Percentiles rank a stretch among this genome's conserved stretches.
Evolutionary conservation across 2,797 vertebrate genomes (phyloP).

Genomic region (Mormyrops attenuatus): DNA sequence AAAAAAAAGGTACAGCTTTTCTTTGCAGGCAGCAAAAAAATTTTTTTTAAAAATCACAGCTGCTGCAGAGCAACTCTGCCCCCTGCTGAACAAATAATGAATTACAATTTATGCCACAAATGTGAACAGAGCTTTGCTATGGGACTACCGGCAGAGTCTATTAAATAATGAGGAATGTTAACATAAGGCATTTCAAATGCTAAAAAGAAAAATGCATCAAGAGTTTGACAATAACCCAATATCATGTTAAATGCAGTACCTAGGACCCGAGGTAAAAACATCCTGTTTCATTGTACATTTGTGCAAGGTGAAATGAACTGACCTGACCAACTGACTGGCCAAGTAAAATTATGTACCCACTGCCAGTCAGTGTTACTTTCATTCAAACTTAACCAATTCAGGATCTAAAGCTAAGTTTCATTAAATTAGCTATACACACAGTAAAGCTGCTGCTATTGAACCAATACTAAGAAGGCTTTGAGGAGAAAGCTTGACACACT

Average conservation of each 20-base stretch:
- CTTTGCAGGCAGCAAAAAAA: background rate
- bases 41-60: background rate
- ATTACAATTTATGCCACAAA: background rate
- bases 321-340: background rate
- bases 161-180: background rate
- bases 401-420: background rate
- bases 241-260: background rate
- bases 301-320: background rate
- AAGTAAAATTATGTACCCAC: background rate
- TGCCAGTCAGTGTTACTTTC: background rate
- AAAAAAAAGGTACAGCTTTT: background rate
- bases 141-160: background rate
- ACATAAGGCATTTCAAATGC: background rate
- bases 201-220: background rate
- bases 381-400: background rate
- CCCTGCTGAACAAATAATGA: conserved; percentile 38
- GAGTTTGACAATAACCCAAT: background rate
- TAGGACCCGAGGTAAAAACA: background rate
- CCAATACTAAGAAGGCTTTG: background rate
- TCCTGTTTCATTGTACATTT: background rate
- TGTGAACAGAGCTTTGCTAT: background rate
- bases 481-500: background rate
- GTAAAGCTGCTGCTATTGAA: background rate
- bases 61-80: conserved; percentile 36
- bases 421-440: background rate